These are phyloP conservation scores for Cirrhinus mrigala DNA, from an alignment of 2,797 vertebrate species.

Conservation along the genomic window DNA sequence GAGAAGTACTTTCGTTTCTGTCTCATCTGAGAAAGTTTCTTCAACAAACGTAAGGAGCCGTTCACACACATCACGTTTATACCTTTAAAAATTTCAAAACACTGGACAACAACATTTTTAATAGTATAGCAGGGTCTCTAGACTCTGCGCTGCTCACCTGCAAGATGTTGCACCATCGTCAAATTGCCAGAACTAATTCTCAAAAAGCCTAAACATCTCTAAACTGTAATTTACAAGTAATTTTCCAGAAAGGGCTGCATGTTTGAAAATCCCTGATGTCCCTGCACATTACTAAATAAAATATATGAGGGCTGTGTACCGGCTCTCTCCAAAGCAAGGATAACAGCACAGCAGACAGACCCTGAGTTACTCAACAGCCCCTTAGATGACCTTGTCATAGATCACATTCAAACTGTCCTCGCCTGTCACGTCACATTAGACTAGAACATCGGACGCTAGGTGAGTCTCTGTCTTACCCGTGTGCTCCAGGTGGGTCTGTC, in stretches of 20 bases:
- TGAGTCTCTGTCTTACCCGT: conserved; percentile 21
- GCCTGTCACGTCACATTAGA: conserved; percentile 7
- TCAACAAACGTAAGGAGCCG: neutral
- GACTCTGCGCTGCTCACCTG: neutral
- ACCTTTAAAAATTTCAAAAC: neutral
- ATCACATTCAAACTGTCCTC: conserved; percentile 20
- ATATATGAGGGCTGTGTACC: neutral
- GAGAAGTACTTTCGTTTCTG: neutral
- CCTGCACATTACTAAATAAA: neutral
- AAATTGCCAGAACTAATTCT: neutral
- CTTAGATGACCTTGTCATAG: conserved; percentile 18
- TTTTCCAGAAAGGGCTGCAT: neutral
- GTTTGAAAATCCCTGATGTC: neutral
- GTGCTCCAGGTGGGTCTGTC: conserved; percentile 28
- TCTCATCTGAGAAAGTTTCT: neutral
- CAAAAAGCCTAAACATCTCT: neutral
- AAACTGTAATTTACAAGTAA: neutral
- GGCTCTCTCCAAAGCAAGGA: neutral
- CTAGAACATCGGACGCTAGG: neutral
- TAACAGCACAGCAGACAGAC: neutral
- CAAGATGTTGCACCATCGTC: neutral
- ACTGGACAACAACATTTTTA: neutral
- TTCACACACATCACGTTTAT: neutral
- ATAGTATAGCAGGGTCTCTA: neutral
- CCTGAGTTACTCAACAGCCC: neutral